Base-by-base conservation (phyloP, 2,113 vertebrate genomes). In the Atrichornis clamosus region DNA sequence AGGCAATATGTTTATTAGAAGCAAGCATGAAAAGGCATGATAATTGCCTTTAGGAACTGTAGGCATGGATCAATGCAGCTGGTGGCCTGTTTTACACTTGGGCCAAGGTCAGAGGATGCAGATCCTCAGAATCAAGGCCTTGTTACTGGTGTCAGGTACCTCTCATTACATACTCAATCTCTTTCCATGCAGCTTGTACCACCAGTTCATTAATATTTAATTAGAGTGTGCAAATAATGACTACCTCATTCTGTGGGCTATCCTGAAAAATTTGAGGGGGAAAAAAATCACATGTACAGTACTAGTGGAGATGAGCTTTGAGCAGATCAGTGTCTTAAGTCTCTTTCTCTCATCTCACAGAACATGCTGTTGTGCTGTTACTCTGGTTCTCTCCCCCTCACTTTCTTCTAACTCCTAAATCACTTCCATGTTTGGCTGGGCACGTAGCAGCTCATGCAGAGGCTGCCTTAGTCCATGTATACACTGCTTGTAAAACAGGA, bases 221-320 rank as follows among this genome's bases (percentile, higher is more conserved):
- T 82, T 58, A 50, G 10, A 75, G 6, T 27, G 10, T 59, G 23
- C 30, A 64, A 55, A 84, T 58, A 81, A 19, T 26, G 13, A 37
- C 22, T 69, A 4, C 24, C 52, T 67, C 32, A n/a, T 65, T 91
- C 65, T 70, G 23, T 10, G 22, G 26, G 13, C 53, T 83, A 26
- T 37, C 56, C 0, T 63, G 62, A 63, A 74, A 84, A 80, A 64
- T 11, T 16, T 9, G 6, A 35, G 9, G 7, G 3, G 6, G 3
- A 3, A 2, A 4, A 21, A 26, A 1, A 8, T 49, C 15, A 23
- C 14, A 5, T 44, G 33, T 37, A 41, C 0, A 4, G 23, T n/a
- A 78, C 17, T 37, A 49, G 23, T 32, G 6, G 35, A 64, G 35
- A 55, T 5, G 35, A 44, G 7, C 42, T 90, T 87, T 79, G 30